Conservation (phyloP, 1,140 invertebrate species). For the Drosophila leontia region DNA sequence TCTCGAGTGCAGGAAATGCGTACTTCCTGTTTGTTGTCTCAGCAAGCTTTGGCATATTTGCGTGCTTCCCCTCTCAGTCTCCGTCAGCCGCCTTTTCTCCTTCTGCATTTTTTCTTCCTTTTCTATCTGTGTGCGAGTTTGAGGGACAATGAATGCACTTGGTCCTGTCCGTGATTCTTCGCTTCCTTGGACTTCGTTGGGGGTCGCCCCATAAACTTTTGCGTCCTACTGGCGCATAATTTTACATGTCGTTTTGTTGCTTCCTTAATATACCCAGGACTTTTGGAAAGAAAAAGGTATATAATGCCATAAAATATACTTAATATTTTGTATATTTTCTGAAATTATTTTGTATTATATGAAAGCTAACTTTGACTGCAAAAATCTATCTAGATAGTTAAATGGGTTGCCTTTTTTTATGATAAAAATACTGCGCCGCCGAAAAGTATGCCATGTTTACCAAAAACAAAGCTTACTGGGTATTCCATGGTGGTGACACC, state of each 20-base stretch:
- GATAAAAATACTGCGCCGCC: neutral
- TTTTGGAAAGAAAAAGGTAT: neutral
- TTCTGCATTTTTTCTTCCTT: neutral
- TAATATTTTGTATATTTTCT: neutral
- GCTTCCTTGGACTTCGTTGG: constrained; percentile 27
- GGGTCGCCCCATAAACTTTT: constrained; percentile 72
- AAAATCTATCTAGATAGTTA: no score
- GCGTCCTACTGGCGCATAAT: constrained; percentile 76
- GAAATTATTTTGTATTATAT: neutral
- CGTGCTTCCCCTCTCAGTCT: constrained; percentile 39
- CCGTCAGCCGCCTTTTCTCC: neutral
- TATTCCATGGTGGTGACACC: neutral
- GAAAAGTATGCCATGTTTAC: neutral
- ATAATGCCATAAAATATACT: neutral
- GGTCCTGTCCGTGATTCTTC: constrained; percentile 21
- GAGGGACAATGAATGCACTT: constrained; percentile 78
- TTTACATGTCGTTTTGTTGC: constrained; percentile 59
- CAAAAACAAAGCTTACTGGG: neutral
- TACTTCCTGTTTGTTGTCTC: constrained; percentile 79
- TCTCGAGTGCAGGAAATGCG: constrained; percentile 76
- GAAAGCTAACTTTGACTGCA: neutral
- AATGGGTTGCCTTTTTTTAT: neutral
- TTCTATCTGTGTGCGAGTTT: constrained; percentile 30
- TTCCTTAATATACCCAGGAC: neutral
- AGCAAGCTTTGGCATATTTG: constrained; percentile 73